These are phyloP conservation scores for Callyntrura sp. DNA, from an alignment of 2,888 invertebrate species.

Conservation along the genomic window DNA sequence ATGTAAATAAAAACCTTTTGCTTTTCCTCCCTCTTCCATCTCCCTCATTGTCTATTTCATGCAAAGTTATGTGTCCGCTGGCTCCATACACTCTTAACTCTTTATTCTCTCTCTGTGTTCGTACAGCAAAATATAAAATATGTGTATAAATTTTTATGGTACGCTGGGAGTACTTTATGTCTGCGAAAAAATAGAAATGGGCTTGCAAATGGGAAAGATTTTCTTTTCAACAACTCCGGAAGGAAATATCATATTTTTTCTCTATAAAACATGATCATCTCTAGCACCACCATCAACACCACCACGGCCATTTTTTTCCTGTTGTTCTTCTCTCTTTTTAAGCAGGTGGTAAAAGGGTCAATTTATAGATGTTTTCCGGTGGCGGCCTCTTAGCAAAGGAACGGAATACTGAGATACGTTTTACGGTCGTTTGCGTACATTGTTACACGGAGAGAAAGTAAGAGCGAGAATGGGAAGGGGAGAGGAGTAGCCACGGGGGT, in stretches of 20 bases:
- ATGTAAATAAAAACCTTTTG: slow-evolving; percentile 52
- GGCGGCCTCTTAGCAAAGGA: not conserved
- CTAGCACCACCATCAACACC: no score
- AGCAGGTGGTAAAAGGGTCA: no score
- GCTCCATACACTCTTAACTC: slow-evolving; percentile 43
- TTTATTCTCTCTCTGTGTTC: slow-evolving; percentile 1
- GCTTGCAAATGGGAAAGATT: no score
- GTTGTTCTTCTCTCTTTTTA: not conserved
- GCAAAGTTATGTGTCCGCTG: slow-evolving; percentile 51
- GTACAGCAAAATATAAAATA: slow-evolving; percentile 5
- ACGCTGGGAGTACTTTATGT: not conserved
- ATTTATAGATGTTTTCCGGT: no score
- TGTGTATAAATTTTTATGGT: not conserved
- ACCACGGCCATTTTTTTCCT: no score
- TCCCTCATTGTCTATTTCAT: slow-evolving; percentile 25
- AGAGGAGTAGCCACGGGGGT: no score
- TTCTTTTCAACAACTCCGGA: slow-evolving; percentile 53
- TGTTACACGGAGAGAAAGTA: no score
- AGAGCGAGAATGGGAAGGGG: no score
- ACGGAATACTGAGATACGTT: slow-evolving; percentile 7
- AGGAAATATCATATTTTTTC: slow-evolving; percentile 64
- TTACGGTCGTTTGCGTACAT: not conserved
- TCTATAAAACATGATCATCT: slow-evolving; percentile 37
- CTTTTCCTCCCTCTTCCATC: not conserved
- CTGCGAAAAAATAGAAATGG: no score